Percentiles rank a stretch among this genome's conserved stretches.
phyloP scores from a whole-genome alignment of 2,888 invertebrate species.

The Apotomis capreana region DNA sequence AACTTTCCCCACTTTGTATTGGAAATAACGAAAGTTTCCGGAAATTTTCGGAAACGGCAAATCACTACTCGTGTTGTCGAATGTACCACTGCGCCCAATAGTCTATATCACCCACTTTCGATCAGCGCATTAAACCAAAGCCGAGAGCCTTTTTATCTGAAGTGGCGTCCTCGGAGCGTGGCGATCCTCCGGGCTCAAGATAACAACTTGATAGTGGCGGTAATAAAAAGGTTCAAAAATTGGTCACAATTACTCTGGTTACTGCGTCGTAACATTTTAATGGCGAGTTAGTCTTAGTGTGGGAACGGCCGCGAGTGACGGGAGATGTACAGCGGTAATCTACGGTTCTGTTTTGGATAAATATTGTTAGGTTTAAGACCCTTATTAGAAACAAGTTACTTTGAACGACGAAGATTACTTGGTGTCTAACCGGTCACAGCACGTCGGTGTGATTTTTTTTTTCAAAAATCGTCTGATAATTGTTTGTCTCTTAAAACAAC shows the following conservation, averaged over 20 bases:
- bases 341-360: constrained; percentile 17
- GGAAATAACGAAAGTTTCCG: too few species aligned
- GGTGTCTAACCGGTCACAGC: too few species aligned
- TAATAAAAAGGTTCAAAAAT: constrained; percentile 78
- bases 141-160: constrained; percentile 51
- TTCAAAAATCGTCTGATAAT: too few species aligned
- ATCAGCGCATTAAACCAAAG: constrained; percentile 38
- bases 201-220: constrained; percentile 76
- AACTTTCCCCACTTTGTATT: too few species aligned
- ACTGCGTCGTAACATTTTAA: constrained; percentile 79
- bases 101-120: constrained; percentile 29
- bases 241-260: constrained; percentile 78
- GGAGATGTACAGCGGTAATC: constrained; percentile 37
- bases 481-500: too few species aligned
- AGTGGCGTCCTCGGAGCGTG: constrained; percentile 51
- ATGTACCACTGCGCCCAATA: constrained; percentile 27
- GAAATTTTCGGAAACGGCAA: too few species aligned
- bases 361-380: constrained; percentile 22
- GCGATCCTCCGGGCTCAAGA: constrained; percentile 59
- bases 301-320: constrained; percentile 55
- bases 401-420: too few species aligned
- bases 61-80: too few species aligned
- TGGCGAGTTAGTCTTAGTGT: constrained; percentile 71
- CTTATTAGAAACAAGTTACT: neutral
- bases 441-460: too few species aligned